A percentile compares a stretch with the other conserved stretches of the same genome.
Conservation (phyloP, 2,888 invertebrate species). For the Baronia brevicornis region DNA sequence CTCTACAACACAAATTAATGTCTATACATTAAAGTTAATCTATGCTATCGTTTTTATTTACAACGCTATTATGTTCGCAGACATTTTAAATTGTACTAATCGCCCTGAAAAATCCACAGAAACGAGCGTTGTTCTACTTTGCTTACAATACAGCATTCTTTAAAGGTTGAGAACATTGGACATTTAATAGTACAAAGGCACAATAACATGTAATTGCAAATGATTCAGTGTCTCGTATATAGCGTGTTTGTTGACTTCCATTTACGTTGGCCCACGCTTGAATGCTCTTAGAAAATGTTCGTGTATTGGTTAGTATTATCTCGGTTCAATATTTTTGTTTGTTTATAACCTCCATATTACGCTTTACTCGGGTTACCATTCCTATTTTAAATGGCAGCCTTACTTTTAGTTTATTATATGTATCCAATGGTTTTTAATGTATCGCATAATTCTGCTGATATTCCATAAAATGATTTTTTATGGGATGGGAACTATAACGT, state of each 20-base stretch:
- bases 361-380: slow-evolving; percentile 46
- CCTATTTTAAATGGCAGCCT: slow-evolving; percentile 26
- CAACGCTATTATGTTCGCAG: slow-evolving; percentile 20
- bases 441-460: too few relatives aligned
- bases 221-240: slow-evolving; percentile 66
- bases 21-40: too few relatives aligned
- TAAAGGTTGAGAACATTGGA: slow-evolving; percentile 37
- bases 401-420: too few relatives aligned
- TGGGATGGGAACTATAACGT: too few relatives aligned
- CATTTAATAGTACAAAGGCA: slow-evolving; percentile 66
- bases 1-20: too few relatives aligned
- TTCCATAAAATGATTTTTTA: too few relatives aligned
- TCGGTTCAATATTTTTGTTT: slow-evolving; percentile 60
- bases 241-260: slow-evolving; percentile 55
- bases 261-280: slow-evolving; percentile 61
- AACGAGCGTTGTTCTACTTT: slow-evolving; percentile 57
- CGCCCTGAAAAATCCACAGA: slow-evolving; percentile 50
- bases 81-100: slow-evolving; percentile 25
- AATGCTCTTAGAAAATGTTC: slow-evolving; percentile 25
- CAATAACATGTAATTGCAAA: slow-evolving; percentile 75
- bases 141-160: slow-evolving; percentile 68
- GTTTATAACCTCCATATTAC: slow-evolving; percentile 42
- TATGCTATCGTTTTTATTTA: slow-evolving; percentile 17
- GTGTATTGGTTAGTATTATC: slow-evolving; percentile 42
- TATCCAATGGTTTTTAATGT: too few relatives aligned